These are phyloP conservation scores for Etia nguti DNA, from an alignment of 2,113 vertebrate genomes.

Conservation along the genomic window DNA sequence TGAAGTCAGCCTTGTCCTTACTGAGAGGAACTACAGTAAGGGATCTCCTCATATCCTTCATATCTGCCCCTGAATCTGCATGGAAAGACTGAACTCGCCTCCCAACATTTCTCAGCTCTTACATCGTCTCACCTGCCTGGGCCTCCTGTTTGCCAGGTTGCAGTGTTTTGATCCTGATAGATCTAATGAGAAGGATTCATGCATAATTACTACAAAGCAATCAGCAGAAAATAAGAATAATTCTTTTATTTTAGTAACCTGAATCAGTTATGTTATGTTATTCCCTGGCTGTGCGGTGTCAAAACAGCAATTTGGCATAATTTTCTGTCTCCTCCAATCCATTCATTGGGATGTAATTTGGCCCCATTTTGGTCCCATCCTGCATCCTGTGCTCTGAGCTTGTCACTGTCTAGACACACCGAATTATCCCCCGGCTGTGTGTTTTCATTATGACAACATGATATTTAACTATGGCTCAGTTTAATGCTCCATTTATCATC, in stretches of 20 bases:
- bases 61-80: background rate
- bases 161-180: background rate
- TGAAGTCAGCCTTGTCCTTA: background rate
- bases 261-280: background rate
- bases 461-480: background rate
- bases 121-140: constrained; percentile 27
- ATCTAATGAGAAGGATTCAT: constrained; percentile 19
- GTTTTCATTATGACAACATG: background rate
- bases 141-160: background rate
- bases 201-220: constrained; percentile 11
- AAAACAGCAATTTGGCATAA: constrained; percentile 21
- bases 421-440: background rate
- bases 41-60: background rate
- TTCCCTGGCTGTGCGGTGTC: background rate
- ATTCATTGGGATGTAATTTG: background rate
- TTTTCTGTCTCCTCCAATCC: background rate
- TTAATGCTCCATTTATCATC: background rate
- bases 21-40: background rate
- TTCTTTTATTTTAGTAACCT: background rate
- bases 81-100: background rate
- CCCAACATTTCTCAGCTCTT: constrained; percentile 36
- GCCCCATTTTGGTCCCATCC: background rate
- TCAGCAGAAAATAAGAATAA: background rate
- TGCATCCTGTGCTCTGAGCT: background rate
- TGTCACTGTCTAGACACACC: background rate